A percentile compares a stretch with the other conserved stretches of the same genome.
These are phyloP conservation scores for Isoperla grammatica DNA, from an alignment of 2,888 invertebrate species.

Conservation along the genomic window DNA sequence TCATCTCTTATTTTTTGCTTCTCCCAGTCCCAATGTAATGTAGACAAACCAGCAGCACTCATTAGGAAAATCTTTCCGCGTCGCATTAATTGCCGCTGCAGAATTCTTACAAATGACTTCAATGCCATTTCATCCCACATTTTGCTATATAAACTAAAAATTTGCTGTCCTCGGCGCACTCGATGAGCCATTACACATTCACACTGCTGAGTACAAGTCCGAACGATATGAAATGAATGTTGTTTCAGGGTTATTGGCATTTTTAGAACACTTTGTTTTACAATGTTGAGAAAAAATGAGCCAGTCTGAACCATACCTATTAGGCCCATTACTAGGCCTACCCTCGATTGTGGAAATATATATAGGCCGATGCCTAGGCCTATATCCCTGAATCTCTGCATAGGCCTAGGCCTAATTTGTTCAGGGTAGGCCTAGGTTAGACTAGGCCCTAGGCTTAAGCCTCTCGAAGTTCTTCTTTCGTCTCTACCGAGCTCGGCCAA, in stretches of 20 bases:
- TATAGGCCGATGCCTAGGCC: too few species aligned
- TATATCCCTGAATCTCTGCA: too few species aligned
- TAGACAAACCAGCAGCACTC: conserved; percentile 49
- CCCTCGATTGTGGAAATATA: too few species aligned
- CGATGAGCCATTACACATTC: conserved; percentile 50
- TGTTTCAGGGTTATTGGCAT: conserved; percentile 41
- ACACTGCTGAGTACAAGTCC: conserved; percentile 47
- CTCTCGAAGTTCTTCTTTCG: too few species aligned
- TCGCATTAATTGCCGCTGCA: conserved; percentile 44
- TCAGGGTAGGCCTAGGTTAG: too few species aligned
- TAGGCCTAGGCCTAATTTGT: too few species aligned
- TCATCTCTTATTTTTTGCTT: conserved; percentile 52
- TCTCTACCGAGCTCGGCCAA: too few species aligned
- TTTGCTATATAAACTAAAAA: conserved; percentile 55
- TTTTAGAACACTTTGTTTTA: conserved; percentile 11
- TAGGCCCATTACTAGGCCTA: too few species aligned
- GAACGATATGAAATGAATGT: conserved; percentile 47
- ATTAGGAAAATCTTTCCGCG: conserved; percentile 52
- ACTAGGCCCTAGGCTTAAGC: too few species aligned
- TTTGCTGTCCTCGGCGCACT: conserved; percentile 56
- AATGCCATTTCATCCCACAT: conserved; percentile 58
- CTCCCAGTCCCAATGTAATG: conserved; percentile 54
- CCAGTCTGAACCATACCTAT: too few species aligned
- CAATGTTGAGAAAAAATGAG: neutral
- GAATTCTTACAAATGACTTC: conserved; percentile 47